Evolutionary conservation across 1,140 invertebrate genomes (phyloP).

Genomic region (Pseudomyrmex concolor): DNA sequence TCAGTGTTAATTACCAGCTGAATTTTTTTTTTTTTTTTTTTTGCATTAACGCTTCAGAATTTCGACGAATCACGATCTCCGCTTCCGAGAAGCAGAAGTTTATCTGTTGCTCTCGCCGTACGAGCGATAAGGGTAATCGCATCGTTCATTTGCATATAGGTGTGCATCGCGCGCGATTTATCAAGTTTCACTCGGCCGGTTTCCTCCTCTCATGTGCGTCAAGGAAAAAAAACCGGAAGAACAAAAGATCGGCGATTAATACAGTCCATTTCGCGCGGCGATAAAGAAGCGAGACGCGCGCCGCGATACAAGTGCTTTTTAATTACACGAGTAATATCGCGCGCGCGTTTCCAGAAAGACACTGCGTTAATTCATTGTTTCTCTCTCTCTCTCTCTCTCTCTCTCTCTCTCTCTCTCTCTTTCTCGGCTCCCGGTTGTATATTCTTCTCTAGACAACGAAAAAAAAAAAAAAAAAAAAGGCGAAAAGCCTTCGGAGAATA

Average conservation of each 20-base stretch:
- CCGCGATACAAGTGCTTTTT: constrained; percentile 27
- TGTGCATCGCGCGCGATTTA: constrained; percentile 23
- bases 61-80: neutral
- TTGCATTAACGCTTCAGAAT: neutral
- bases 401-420: constrained; percentile 29
- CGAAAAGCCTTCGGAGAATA: constrained; percentile 74
- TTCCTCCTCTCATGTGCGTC: neutral
- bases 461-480: constrained; percentile 64
- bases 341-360: constrained; percentile 17
- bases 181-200: constrained; percentile 11
- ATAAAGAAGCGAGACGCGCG: neutral
- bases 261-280: constrained; percentile 4
- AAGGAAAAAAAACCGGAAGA: neutral
- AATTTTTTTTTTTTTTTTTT: neutral
- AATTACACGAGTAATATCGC: constrained; percentile 49
- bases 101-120: neutral
- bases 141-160: constrained; percentile 17
- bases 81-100: neutral
- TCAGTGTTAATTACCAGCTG: neutral
- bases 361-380: constrained; percentile 61
- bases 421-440: constrained; percentile 18
- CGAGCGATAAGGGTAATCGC: constrained; percentile 15
- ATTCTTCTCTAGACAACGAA: neutral
- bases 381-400: constrained; percentile 26
- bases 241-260: constrained; percentile 36